A percentile compares a stretch with the other conserved stretches of the same genome.
Evolutionary conservation across 2,888 invertebrate genomes (phyloP).

Genomic region (Drosophila monieri): DNA sequence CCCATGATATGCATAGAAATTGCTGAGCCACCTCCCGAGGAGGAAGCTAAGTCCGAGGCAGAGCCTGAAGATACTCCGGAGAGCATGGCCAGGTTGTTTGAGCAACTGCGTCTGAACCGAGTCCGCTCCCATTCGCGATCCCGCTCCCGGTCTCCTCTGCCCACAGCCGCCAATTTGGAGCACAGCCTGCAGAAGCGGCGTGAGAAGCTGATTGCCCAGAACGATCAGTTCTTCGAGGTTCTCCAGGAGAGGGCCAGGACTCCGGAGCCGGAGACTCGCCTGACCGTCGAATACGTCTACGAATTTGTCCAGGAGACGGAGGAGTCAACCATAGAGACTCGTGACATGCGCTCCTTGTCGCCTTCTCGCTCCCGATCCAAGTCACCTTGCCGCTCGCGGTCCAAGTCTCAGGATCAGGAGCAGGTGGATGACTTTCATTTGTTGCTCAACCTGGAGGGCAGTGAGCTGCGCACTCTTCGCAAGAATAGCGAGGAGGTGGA

Average conservation of each 20-base stretch:
- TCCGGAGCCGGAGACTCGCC: conserved; percentile 59
- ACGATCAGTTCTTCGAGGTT: conserved; percentile 66
- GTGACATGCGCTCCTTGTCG: conserved; percentile 60
- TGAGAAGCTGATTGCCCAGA: conserved; percentile 70
- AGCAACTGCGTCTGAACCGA: conserved; percentile 67
- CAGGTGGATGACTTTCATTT: conserved; percentile 70
- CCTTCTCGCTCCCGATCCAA: conserved; percentile 17
- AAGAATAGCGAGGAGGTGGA: conserved; percentile 69
- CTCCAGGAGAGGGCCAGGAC: conserved; percentile 59
- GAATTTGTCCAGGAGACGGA: conserved; percentile 48
- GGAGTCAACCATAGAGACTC: conserved; percentile 10
- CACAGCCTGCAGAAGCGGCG: conserved; percentile 69
- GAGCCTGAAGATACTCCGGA: conserved; percentile 60
- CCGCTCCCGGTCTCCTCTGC: conserved; percentile 66
- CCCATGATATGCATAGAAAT: conserved; percentile 57
- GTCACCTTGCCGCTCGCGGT: conserved; percentile 9
- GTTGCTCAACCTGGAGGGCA: conserved; percentile 73
- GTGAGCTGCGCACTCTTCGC: conserved; percentile 51
- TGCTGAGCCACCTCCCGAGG: conserved; percentile 20
- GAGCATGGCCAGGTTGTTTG: conserved; percentile 62
- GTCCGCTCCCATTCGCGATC: conserved; percentile 61
- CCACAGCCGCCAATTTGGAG: conserved; percentile 63
- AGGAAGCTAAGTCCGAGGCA: conserved; percentile 8
- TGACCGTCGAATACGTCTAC: conserved; percentile 59
- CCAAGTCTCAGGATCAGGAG: conserved; percentile 39